Evolutionary conservation across 2,888 invertebrate genomes (phyloP).

Genomic region (Sycophila texana): DNA sequence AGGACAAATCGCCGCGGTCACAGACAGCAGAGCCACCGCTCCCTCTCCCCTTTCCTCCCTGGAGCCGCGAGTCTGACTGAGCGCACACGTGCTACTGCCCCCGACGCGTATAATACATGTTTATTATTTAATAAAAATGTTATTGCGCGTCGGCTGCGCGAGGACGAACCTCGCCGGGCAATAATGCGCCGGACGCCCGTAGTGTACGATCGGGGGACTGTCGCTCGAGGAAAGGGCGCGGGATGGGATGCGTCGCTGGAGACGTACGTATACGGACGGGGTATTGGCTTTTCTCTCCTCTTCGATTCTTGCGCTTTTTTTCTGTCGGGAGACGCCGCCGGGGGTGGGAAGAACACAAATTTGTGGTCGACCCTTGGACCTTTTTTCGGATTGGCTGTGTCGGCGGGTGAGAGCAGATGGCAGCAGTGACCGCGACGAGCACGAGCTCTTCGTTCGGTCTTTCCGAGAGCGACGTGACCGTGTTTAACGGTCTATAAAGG

Average conservation of each 20-base stretch:
- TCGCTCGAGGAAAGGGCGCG: background rate
- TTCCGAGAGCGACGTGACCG: too few relatives aligned
- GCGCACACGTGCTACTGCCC: constrained; percentile 22
- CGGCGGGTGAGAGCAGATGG: background rate
- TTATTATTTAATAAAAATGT: constrained; percentile 69
- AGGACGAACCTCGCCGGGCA: constrained; percentile 14
- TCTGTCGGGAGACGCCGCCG: background rate
- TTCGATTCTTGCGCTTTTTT: constrained; percentile 40
- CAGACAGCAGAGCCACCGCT: constrained; percentile 22
- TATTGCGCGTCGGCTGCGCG: constrained; percentile 63
- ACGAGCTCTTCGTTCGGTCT: background rate
- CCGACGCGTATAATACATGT: constrained; percentile 54
- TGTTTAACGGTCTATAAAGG: too few relatives aligned
- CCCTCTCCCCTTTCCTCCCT: too few relatives aligned
- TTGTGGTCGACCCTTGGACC: background rate
- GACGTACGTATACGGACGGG: constrained; percentile 65
- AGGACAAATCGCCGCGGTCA: constrained; percentile 53
- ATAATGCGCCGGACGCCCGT: constrained; percentile 34
- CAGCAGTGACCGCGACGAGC: background rate
- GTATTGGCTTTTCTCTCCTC: constrained; percentile 55
- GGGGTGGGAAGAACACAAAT: background rate
- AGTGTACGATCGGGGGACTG: background rate
- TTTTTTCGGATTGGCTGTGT: background rate
- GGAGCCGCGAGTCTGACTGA: background rate
- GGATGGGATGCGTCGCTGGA: constrained; percentile 27